phyloP scores from a whole-genome alignment of 2,797 vertebrate species.

The Ctenopoma kingsleyae region DNA sequence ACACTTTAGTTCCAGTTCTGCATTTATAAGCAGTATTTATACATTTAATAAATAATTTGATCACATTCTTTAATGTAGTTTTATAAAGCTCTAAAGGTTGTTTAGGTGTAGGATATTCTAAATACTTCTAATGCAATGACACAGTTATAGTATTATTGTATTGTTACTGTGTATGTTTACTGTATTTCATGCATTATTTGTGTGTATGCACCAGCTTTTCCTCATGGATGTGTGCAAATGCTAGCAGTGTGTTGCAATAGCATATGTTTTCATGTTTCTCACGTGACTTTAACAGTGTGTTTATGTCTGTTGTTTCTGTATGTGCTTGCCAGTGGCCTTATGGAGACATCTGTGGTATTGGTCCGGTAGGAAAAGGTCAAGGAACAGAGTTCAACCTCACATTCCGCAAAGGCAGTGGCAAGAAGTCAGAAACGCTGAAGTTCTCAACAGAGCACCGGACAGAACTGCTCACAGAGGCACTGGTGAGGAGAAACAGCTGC shows the following conservation, averaged over 20 bases:
- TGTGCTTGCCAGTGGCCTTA: constrained; percentile 92
- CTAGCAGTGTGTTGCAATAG: background rate
- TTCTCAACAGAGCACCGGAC: constrained; percentile 99
- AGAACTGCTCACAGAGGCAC: constrained; percentile 96
- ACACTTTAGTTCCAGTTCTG: no score
- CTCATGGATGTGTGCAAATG: background rate
- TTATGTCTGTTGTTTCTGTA: constrained; percentile 8
- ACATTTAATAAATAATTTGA: background rate
- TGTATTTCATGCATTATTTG: background rate
- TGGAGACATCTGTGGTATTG: constrained; percentile 96
- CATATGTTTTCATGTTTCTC: background rate
- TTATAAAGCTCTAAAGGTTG: background rate
- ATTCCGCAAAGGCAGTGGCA: constrained; percentile 96
- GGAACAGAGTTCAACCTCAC: constrained; percentile 98
- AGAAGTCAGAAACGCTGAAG: constrained; percentile 98
- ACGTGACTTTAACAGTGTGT: constrained; percentile 1
- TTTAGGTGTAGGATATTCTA: background rate
- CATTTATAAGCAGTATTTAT: background rate
- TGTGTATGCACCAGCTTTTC: background rate
- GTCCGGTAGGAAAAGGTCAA: constrained; percentile 96
- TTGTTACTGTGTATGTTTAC: background rate
- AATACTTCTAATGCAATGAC: background rate
- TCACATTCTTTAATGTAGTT: background rate
- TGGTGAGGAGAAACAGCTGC: constrained; percentile 85
- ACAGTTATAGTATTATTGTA: no score